A percentile compares a stretch with the other conserved stretches of the same genome.
Evolutionary conservation across 2,113 vertebrate species (phyloP).

Genomic region (Pachypanchax playfairii): DNA sequence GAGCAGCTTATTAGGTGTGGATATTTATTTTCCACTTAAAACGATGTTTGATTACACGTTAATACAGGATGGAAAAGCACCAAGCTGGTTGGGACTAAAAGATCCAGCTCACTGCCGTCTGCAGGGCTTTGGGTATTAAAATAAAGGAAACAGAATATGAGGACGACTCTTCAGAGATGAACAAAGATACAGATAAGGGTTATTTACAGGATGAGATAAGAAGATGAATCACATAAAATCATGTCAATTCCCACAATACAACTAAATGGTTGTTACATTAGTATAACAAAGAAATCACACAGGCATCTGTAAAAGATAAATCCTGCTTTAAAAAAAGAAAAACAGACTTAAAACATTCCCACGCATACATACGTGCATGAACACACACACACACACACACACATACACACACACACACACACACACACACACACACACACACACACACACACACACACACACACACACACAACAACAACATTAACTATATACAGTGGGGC

Average conservation of each 20-base stretch:
- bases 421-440: no score
- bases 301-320: no score
- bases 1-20: conserved; percentile 98
- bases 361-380: no score
- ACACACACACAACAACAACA: no score
- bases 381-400: no score
- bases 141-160: conserved; percentile 83
- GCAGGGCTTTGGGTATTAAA: conserved; percentile 89
- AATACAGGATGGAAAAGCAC: conserved; percentile 91
- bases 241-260: conserved; percentile 30
- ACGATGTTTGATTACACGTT: conserved; percentile 96
- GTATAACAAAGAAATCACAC: no score
- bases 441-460: no score
- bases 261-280: conserved; percentile 42
- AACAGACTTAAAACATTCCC: no score
- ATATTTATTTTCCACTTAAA: conserved; percentile 99
- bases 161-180: conserved; percentile 81
- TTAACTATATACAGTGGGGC: no score
- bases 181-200: conserved; percentile 73
- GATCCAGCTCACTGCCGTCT: conserved; percentile 88
- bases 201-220: conserved; percentile 51
- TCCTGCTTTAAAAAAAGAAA: no score
- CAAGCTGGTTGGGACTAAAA: conserved; percentile 88
- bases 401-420: no score
- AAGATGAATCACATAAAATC: conserved; percentile 33